Conservation (phyloP, 2,113 vertebrate genomes). For the Larimichthys crocea region DNA sequence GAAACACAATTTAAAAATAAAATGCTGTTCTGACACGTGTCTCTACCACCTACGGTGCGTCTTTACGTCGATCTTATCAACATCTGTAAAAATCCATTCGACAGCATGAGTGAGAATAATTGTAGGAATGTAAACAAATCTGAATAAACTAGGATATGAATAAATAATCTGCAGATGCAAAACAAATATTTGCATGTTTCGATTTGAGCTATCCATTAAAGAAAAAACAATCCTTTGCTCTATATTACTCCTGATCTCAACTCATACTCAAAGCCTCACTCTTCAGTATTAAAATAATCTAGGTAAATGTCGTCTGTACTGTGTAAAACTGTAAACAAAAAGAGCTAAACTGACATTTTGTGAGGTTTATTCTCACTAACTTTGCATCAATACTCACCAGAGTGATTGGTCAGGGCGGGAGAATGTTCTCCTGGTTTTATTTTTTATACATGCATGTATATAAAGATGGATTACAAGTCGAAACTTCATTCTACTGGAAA, state of each 20-base stretch:
- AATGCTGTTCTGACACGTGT: slow-evolving; percentile 6
- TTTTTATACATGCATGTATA: too few relatives aligned
- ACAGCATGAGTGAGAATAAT: not conserved
- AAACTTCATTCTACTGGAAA: too few relatives aligned
- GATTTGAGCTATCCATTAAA: not conserved
- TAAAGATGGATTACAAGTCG: too few relatives aligned
- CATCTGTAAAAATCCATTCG: not conserved
- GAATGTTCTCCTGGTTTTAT: not conserved
- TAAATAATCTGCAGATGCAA: not conserved
- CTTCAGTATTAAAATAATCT: not conserved
- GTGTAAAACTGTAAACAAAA: not conserved
- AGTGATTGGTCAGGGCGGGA: not conserved
- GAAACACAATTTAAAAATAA: not conserved
- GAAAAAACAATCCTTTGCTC: not conserved
- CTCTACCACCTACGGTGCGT: slow-evolving; percentile 31
- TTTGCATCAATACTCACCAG: not conserved
- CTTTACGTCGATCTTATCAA: not conserved
- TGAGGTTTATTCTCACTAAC: too few relatives aligned
- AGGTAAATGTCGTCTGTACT: not conserved
- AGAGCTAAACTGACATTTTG: not conserved
- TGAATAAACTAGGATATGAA: not conserved
- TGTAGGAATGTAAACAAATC: not conserved
- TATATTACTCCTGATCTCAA: not conserved
- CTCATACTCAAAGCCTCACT: not conserved
- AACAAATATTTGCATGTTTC: not conserved